Conservation (phyloP, 2,113 vertebrate species). For the Phycodurus eques region DNA sequence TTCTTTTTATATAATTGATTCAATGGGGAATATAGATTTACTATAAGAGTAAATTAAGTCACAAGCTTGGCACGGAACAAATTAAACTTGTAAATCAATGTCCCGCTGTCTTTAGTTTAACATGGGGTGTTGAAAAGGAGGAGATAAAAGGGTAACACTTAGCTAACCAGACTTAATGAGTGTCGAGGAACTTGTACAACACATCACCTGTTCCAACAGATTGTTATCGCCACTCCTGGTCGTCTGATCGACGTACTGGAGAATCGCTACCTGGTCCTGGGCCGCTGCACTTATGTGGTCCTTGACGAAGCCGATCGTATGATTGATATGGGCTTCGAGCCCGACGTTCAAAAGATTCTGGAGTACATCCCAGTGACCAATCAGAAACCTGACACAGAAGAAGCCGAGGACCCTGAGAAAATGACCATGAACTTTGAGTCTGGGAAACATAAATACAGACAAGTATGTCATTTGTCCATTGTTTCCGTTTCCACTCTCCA, state of each 20-base stretch:
- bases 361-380: slow-evolving; percentile 98
- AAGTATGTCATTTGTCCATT: slow-evolving; percentile 68
- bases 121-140: neutral
- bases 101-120: neutral
- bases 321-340: slow-evolving; percentile 99
- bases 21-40: neutral
- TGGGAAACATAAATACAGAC: slow-evolving; percentile 96
- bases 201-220: slow-evolving; percentile 67
- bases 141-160: neutral
- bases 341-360: slow-evolving; percentile 95
- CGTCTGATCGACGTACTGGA: slow-evolving; percentile 95
- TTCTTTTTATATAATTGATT: neutral
- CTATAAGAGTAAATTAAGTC: too few species aligned
- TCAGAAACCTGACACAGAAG: slow-evolving; percentile 95
- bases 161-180: neutral
- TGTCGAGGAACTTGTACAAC: neutral
- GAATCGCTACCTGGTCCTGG: slow-evolving; percentile 93
- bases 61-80: neutral
- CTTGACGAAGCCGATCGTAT: slow-evolving; percentile 96
- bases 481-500: neutral
- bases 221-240: slow-evolving; percentile 93
- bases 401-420: slow-evolving; percentile 95
- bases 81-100: neutral
- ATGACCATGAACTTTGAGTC: slow-evolving; percentile 96
- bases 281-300: slow-evolving; percentile 96